Percentiles rank a stretch among this genome's conserved stretches.
phyloP scores from a whole-genome alignment of 2,797 vertebrate species.

The Lacerta viridis region DNA sequence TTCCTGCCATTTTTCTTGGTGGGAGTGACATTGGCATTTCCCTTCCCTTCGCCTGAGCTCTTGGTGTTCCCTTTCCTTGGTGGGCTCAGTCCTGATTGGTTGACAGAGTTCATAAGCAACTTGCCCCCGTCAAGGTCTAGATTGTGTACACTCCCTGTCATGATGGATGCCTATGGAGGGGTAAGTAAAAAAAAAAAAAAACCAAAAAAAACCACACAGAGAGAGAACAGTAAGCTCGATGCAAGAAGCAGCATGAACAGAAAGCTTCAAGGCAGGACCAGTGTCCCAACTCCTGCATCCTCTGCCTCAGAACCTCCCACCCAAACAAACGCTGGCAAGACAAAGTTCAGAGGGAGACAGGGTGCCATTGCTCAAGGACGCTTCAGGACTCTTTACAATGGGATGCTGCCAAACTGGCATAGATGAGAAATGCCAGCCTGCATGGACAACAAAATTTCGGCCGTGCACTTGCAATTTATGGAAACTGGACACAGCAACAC shows the following conservation, averaged over 20 bases:
- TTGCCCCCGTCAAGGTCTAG: slow-evolving; percentile 89
- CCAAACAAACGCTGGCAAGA: background rate
- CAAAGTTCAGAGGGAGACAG: background rate
- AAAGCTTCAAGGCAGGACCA: background rate
- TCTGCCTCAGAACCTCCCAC: too few species aligned
- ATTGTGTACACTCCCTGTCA: slow-evolving; percentile 92
- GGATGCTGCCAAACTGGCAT: background rate
- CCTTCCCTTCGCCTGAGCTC: slow-evolving; percentile 56
- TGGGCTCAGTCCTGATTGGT: slow-evolving; percentile 71
- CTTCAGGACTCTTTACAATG: background rate
- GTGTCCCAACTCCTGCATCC: background rate
- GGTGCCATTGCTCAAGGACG: background rate
- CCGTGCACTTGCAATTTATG: background rate
- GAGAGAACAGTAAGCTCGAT: background rate
- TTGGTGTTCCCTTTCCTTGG: slow-evolving; percentile 78
- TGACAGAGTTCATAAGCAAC: slow-evolving; percentile 79
- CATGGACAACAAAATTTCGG: background rate
- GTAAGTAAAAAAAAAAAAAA: slow-evolving; percentile 12
- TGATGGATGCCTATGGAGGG: slow-evolving; percentile 90
- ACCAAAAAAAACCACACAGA: background rate
- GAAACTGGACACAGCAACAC: background rate
- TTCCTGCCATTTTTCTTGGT: slow-evolving; percentile 83
- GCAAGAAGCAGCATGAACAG: background rate
- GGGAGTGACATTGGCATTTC: slow-evolving; percentile 75
- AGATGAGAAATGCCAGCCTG: background rate